A percentile compares a stretch with the other conserved stretches of the same genome.
These are phyloP conservation scores for Lysandra bellargus DNA, from an alignment of 2,888 invertebrate species.

Conservation along the genomic window DNA sequence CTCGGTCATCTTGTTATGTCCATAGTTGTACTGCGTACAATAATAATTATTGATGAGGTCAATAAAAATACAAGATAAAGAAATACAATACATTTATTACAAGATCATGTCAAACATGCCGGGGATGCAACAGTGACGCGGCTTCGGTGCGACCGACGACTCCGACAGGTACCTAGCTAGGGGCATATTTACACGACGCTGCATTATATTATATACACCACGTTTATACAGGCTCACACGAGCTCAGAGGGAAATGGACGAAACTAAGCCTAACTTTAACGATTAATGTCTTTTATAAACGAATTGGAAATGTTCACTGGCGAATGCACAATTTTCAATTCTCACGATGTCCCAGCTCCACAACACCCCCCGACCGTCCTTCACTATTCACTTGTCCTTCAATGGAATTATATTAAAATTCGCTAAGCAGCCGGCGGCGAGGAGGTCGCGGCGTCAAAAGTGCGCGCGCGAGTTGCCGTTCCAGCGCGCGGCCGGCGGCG, in stretches of 20 bases:
- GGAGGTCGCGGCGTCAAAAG: slow-evolving; percentile 48
- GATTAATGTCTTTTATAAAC: slow-evolving; percentile 19
- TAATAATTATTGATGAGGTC: not conserved
- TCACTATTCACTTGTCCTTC: slow-evolving; percentile 28
- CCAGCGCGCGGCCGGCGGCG: slow-evolving; percentile 50
- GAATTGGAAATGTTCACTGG: slow-evolving; percentile 18
- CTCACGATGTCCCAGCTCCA: not conserved
- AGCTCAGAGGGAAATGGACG: not conserved
- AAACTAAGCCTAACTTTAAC: slow-evolving; percentile 15
- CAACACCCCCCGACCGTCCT: not conserved
- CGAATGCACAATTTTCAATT: not conserved
- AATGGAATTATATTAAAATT: slow-evolving; percentile 33
- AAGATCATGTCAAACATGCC: slow-evolving; percentile 25
- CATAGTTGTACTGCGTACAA: not conserved
- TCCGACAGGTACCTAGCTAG: not conserved
- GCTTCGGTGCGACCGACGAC: not conserved
- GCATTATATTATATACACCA: slow-evolving; percentile 1
- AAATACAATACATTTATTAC: slow-evolving; percentile 23
- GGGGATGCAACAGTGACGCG: not conserved
- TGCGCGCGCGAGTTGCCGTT: slow-evolving; percentile 55
- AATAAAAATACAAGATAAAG: slow-evolving; percentile 3
- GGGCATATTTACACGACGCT: not conserved
- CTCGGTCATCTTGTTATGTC: not conserved
- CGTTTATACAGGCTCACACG: slow-evolving; percentile 21
- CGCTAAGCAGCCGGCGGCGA: slow-evolving; percentile 33